Conservation (phyloP, 2,888 invertebrate genomes). For the Drosophila mayaguana region DNA sequence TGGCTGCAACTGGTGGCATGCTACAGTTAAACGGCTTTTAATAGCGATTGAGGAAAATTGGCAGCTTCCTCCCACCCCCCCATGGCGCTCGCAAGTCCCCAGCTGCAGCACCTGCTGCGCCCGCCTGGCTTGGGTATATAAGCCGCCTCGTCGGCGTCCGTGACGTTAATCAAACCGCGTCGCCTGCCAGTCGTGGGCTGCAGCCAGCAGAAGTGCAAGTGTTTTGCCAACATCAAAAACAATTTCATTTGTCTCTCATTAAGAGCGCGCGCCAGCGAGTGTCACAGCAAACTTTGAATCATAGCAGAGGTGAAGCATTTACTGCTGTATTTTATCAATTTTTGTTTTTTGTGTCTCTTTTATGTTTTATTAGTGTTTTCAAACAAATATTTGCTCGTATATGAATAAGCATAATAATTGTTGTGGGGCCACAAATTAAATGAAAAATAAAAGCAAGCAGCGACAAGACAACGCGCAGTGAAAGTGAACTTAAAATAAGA, state of each 20-base stretch:
- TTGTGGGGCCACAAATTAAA: conserved; percentile 43
- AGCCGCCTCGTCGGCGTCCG: conserved; percentile 41
- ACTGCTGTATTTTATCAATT: conserved; percentile 7
- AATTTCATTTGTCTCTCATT: conserved; percentile 7
- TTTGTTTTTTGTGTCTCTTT: conserved; percentile 1
- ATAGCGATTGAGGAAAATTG: conserved; percentile 69
- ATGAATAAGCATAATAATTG: conserved; percentile 46
- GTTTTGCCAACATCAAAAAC: conserved; percentile 27
- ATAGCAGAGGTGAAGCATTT: conserved; percentile 50
- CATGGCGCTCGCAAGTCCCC: neutral
- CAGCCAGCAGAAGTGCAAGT: conserved; percentile 46
- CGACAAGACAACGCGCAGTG: conserved; percentile 28
- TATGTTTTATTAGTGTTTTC: conserved; percentile 38
- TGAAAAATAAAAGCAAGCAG: neutral
- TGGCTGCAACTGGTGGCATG: conserved; percentile 49
- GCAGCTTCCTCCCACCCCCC: neutral
- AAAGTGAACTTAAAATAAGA: conserved; percentile 53
- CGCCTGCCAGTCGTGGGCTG: conserved; percentile 57
- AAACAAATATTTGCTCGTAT: conserved; percentile 31
- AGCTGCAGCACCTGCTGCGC: conserved; percentile 5
- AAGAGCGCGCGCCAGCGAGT: conserved; percentile 27
- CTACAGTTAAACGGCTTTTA: conserved; percentile 53
- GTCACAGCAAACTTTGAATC: conserved; percentile 24
- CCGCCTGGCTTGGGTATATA: conserved; percentile 56
- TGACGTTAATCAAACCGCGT: conserved; percentile 76